Percentiles rank a stretch among this genome's conserved stretches.
phyloP scores from a whole-genome alignment of 2,797 vertebrate species.

The Ctenochaetus hawaiiensis region DNA sequence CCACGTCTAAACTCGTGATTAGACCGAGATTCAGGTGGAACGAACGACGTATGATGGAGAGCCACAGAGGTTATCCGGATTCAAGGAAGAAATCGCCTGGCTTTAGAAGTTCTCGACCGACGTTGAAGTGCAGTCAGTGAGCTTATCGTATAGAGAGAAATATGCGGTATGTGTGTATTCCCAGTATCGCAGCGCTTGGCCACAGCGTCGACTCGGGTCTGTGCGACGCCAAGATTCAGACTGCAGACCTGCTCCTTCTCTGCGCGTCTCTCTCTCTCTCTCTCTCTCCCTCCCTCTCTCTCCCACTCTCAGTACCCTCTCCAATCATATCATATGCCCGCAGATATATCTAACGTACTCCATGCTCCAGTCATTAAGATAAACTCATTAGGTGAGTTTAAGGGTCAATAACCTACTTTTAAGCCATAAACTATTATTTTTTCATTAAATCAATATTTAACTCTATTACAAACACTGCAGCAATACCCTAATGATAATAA shows the following conservation, averaged over 20 bases:
- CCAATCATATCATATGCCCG: slow-evolving; percentile 35
- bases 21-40: slow-evolving; percentile 43
- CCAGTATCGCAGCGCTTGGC: slow-evolving; percentile 68
- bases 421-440: background rate
- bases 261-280: slow-evolving; percentile 66
- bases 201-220: slow-evolving; percentile 80
- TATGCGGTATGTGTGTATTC: slow-evolving; percentile 60
- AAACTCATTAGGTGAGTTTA: background rate
- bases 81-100: slow-evolving; percentile 47
- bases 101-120: slow-evolving; percentile 75
- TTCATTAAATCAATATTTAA: background rate
- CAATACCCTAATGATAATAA: slow-evolving; percentile 14
- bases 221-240: slow-evolving; percentile 81
- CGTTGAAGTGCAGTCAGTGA: slow-evolving; percentile 51
- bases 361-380: background rate
- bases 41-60: slow-evolving; percentile 33
- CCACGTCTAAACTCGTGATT: slow-evolving; percentile 71
- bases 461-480: background rate
- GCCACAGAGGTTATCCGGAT: slow-evolving; percentile 64
- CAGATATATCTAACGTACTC: slow-evolving; percentile 8
- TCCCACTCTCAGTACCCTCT: slow-evolving; percentile 35
- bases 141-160: slow-evolving; percentile 46
- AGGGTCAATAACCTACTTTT: background rate
- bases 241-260: slow-evolving; percentile 83
- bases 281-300: slow-evolving; percentile 53